Evolutionary conservation across 2,888 invertebrate genomes (phyloP).

Genomic region (Agriopis marginaria): DNA sequence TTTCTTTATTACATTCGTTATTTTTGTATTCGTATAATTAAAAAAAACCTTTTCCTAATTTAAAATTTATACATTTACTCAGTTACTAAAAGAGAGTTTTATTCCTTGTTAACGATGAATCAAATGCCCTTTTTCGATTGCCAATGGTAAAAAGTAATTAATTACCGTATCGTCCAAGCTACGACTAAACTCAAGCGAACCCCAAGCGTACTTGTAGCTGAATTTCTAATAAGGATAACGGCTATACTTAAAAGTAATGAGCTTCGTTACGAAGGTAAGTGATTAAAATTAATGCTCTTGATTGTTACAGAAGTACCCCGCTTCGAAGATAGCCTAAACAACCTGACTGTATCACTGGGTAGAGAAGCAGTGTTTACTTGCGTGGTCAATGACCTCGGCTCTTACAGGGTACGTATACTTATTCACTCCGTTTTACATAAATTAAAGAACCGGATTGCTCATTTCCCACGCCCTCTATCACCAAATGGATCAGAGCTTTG

Average conservation of each 20-base stretch:
- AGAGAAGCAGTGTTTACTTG: slow-evolving; percentile 94
- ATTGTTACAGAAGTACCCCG: slow-evolving; percentile 88
- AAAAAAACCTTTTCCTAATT: too few species aligned
- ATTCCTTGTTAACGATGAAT: too few species aligned
- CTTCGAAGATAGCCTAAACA: slow-evolving; percentile 92
- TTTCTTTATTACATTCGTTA: too few species aligned
- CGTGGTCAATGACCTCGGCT: slow-evolving; percentile 93
- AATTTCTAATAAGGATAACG: slow-evolving; percentile 42
- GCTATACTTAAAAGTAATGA: slow-evolving; percentile 42
- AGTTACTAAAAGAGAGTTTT: too few species aligned
- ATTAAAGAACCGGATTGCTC: slow-evolving; percentile 5
- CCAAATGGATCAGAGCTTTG: slow-evolving; percentile 42
- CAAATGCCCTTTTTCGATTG: too few species aligned
- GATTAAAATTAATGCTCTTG: slow-evolving; percentile 48
- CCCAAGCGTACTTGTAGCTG: slow-evolving; percentile 23
- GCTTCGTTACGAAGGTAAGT: slow-evolving; percentile 38
- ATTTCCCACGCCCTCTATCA: slow-evolving; percentile 40
- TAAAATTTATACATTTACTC: too few species aligned
- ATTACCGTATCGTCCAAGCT: slow-evolving; percentile 15
- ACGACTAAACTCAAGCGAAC: slow-evolving; percentile 7
- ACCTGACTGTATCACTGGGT: slow-evolving; percentile 93
- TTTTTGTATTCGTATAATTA: too few species aligned
- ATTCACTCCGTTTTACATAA: slow-evolving; percentile 16
- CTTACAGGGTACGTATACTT: slow-evolving; percentile 92
- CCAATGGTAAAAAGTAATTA: slow-evolving; percentile 11